Base-by-base conservation (phyloP, 2,113 vertebrate species). In the Pseudois nayaur region DNA sequence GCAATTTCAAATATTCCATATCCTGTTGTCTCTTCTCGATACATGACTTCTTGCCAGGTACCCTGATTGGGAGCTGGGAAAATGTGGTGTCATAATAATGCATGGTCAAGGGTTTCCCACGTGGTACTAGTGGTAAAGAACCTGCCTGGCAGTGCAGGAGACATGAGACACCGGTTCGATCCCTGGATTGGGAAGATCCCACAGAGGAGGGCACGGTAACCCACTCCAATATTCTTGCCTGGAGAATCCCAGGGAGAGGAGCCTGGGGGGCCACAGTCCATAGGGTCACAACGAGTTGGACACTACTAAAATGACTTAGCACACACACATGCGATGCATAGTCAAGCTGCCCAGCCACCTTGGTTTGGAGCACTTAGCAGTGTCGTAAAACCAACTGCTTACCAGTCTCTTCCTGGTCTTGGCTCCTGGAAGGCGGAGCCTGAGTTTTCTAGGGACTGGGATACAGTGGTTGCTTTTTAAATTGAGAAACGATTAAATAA, bases 381-480 rank as follows among this genome's bases (percentile, higher is more conserved):
- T 0, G 3, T 4, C 3, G 4, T 45, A 7, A 6, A 15, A 23
- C 25, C 3, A 0, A 15, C 27, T 1, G 19, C 33, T 33, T 48
- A 12, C 50, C 27, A 40, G 89, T 8, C 62, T 85, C 43, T 64
- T 54, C 50, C 50, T 10, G 27, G 64, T 27, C 43, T 3, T 13
- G 31, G 21, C 12, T 76, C 67, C 83, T 5, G 10, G 11, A 43
- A 89, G 25, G 40, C 23, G 29, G 29, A 5, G 9, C 40, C 60
- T 31, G 14, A 0, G 8, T 36, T 40, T 64, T 78, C 23, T 12
- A 31, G 82, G 21, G 54, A 11, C 88, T 40, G 31, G 33, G 16
- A 50, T 3, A 21, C 25, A 43, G 55, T 5, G 6, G 64, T 52
- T 33, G 83, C 16, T 89, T 96, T 67, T 67, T 11, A 78, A 74